Evolutionary conservation across 2,888 invertebrate genomes (phyloP).

Genomic region (Ormyrus nitidulus): DNA sequence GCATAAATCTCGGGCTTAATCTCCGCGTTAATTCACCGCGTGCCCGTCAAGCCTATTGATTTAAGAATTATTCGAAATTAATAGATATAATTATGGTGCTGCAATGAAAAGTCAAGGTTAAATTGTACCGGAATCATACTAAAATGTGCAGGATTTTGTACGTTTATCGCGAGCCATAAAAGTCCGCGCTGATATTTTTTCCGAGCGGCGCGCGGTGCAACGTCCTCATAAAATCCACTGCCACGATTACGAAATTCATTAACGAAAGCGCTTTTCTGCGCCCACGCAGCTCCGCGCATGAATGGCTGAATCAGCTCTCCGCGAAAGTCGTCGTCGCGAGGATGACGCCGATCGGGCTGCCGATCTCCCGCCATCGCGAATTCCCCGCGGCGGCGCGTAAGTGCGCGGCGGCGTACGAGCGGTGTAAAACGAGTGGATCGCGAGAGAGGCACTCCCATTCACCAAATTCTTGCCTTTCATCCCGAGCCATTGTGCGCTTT

Average conservation of each 20-base stretch:
- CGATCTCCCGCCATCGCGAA: too few relatives aligned
- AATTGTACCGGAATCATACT: slow-evolving; percentile 13
- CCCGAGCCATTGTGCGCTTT: slow-evolving; percentile 47
- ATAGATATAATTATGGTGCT: not conserved
- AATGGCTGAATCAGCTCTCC: slow-evolving; percentile 7
- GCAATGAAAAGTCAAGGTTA: not conserved
- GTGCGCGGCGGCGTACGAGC: too few relatives aligned
- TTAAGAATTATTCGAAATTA: slow-evolving; percentile 13
- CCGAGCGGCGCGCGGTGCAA: not conserved
- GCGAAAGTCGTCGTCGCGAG: not conserved
- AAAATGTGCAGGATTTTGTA: slow-evolving; percentile 1
- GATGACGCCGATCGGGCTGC: too few relatives aligned
- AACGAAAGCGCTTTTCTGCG: not conserved
- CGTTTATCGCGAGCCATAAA: slow-evolving; percentile 4
- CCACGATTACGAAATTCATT: too few relatives aligned
- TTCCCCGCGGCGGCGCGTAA: too few relatives aligned
- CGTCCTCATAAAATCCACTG: too few relatives aligned
- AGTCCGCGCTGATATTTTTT: not conserved
- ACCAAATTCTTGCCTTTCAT: slow-evolving; percentile 73
- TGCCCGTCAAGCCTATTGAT: not conserved
- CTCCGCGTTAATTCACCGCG: not conserved
- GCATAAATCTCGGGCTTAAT: slow-evolving; percentile 14
- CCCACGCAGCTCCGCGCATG: not conserved
- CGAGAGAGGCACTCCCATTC: slow-evolving; percentile 69
- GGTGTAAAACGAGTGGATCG: slow-evolving; percentile 7